Evolutionary conservation across 2,888 invertebrate species (phyloP).

Genomic region (Philonicus albiceps): DNA sequence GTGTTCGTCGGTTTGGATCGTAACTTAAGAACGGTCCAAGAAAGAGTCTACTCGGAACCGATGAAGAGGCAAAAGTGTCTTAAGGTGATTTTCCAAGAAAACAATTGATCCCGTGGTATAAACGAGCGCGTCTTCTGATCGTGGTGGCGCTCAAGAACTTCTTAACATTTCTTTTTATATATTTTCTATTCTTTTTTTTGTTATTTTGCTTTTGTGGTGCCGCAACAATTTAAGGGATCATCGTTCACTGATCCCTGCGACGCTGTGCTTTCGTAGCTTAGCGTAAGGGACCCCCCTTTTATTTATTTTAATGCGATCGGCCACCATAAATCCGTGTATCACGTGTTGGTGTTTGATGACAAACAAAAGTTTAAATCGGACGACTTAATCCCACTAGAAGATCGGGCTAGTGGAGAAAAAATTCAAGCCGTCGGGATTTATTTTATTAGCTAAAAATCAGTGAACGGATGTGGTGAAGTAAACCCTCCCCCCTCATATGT

Average conservation of each 20-base stretch:
- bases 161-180: not conserved
- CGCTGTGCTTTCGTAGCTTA: not conserved
- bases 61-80: not conserved
- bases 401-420: not conserved
- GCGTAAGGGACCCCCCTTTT: not conserved
- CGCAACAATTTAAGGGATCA: not conserved
- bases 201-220: not conserved
- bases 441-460: slow-evolving; percentile 10
- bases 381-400: not conserved
- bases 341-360: slow-evolving; percentile 36
- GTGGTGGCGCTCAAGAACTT: not conserved
- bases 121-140: not conserved
- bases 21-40: not conserved
- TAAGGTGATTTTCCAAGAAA: not conserved
- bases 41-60: not conserved
- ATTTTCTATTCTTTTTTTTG: not conserved
- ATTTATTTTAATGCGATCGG: not conserved
- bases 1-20: not conserved
- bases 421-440: not conserved
- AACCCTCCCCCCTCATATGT: no score
- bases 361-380: not conserved
- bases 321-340: not conserved
- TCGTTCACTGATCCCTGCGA: not conserved
- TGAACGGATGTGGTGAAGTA: not conserved
- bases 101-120: not conserved